phyloP scores from a whole-genome alignment of 2,888 invertebrate species.

The Rhagonycha lutea region DNA sequence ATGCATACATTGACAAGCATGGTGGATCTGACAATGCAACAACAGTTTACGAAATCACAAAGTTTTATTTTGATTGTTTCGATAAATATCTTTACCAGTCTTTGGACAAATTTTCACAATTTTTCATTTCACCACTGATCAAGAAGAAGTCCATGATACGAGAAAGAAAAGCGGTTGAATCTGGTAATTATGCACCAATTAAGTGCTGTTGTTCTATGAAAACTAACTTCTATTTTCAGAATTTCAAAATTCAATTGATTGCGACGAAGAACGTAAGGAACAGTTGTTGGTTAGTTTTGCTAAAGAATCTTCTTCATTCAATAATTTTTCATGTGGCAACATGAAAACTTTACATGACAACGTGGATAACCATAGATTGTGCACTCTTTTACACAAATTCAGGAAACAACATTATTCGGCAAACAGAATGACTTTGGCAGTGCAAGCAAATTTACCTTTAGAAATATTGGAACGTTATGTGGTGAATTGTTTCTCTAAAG shows the following conservation, averaged over 20 bases:
- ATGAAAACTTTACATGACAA: constrained; percentile 71
- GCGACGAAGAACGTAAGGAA: constrained; percentile 75
- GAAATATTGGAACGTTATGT: constrained; percentile 69
- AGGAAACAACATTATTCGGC: constrained; percentile 80
- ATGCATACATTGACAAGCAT: constrained; percentile 78
- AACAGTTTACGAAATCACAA: constrained; percentile 85
- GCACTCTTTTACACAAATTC: constrained; percentile 74
- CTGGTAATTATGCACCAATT: constrained; percentile 60
- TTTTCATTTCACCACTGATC: constrained; percentile 87
- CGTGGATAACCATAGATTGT: constrained; percentile 68
- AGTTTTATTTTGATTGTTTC: constrained; percentile 87
- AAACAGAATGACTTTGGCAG: constrained; percentile 84
- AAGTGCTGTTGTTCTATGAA: background rate
- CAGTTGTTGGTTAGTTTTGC: constrained; percentile 76
- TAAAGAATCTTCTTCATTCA: constrained; percentile 70
- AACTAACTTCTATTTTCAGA: constrained; percentile 59
- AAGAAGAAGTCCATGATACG: constrained; percentile 81
- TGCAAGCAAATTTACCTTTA: constrained; percentile 73
- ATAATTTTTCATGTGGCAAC: constrained; percentile 87
- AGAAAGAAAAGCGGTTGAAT: constrained; percentile 87
- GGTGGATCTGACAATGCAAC: constrained; percentile 87
- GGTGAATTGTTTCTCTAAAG: constrained; percentile 65
- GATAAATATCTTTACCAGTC: constrained; percentile 76
- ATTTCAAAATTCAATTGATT: constrained; percentile 79
- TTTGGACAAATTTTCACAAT: constrained; percentile 85